Conservation (phyloP, 2,797 vertebrate species). For the Acomys russatus region DNA sequence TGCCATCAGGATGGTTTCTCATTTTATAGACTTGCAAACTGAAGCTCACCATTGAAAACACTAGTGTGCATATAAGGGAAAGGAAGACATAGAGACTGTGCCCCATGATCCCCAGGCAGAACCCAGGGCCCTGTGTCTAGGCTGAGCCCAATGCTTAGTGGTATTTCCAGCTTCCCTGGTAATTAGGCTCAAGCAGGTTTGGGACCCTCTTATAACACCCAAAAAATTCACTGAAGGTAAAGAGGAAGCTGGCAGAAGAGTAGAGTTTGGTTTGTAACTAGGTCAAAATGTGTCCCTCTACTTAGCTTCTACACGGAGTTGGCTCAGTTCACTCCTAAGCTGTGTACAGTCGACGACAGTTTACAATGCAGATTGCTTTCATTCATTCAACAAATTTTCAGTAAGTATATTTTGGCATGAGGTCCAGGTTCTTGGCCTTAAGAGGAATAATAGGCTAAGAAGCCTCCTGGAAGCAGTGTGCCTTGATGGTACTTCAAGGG, state of each 20-base stretch:
- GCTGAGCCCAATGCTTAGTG: neutral
- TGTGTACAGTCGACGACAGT: neutral
- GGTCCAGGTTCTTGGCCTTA: neutral
- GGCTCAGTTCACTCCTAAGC: neutral
- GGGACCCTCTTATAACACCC: neutral
- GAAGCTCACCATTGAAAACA: neutral
- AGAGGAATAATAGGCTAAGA: neutral
- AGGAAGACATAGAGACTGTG: neutral
- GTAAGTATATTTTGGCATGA: neutral
- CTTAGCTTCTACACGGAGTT: neutral
- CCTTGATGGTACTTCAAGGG: fast-evolving
- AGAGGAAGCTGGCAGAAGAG: neutral
- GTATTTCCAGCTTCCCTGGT: neutral
- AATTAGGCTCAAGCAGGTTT: neutral
- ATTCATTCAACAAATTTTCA: neutral
- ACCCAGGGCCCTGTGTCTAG: neutral
- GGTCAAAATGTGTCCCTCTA: neutral
- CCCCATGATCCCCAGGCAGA: neutral
- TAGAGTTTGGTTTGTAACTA: neutral
- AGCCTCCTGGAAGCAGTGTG: neutral
- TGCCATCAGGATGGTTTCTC: neutral
- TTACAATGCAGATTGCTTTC: neutral
- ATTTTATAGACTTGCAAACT: slow-evolving; percentile 5
- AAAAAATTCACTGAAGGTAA: neutral
- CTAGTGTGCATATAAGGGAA: neutral